These are phyloP conservation scores for Pseudococcus viburni DNA, from an alignment of 2,888 invertebrate species.

Conservation along the genomic window DNA sequence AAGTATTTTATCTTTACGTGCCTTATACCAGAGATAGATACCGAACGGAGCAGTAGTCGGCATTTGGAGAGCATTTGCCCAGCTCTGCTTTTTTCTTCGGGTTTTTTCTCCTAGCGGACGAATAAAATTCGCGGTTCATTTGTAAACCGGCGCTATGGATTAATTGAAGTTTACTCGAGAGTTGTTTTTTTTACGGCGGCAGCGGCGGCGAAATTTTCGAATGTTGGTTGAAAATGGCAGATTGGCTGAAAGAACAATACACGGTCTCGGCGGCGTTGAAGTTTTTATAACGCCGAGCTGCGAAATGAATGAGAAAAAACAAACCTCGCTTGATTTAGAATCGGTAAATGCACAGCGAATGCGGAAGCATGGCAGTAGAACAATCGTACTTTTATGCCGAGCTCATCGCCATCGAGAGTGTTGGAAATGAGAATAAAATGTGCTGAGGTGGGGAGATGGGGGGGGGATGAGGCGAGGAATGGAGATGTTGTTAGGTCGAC, in stretches of 20 bases:
- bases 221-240: constrained; percentile 19
- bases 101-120: neutral
- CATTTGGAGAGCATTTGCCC: neutral
- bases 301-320: neutral
- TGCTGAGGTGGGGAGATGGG: neutral
- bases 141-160: constrained; percentile 3
- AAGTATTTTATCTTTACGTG: constrained; percentile 46
- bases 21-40: neutral
- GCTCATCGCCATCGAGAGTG: neutral
- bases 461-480: too few relatives aligned
- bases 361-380: neutral
- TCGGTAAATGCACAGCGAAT: neutral
- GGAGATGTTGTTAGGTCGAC: too few relatives aligned
- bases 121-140: constrained; percentile 26
- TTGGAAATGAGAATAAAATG: neutral
- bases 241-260: constrained; percentile 33
- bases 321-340: constrained; percentile 2
- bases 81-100: neutral
- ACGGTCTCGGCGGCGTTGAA: neutral
- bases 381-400: neutral
- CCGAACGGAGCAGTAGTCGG: neutral
- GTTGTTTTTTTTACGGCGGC: neutral
- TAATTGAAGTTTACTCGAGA: constrained; percentile 51
- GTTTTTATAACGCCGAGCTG: constrained; percentile 16
- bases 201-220: constrained; percentile 4